Evolutionary conservation across 2,113 vertebrate genomes (phyloP), one percentile per base, ranked within the genome.

Genomic region (Zosterops borbonicus): DNA sequence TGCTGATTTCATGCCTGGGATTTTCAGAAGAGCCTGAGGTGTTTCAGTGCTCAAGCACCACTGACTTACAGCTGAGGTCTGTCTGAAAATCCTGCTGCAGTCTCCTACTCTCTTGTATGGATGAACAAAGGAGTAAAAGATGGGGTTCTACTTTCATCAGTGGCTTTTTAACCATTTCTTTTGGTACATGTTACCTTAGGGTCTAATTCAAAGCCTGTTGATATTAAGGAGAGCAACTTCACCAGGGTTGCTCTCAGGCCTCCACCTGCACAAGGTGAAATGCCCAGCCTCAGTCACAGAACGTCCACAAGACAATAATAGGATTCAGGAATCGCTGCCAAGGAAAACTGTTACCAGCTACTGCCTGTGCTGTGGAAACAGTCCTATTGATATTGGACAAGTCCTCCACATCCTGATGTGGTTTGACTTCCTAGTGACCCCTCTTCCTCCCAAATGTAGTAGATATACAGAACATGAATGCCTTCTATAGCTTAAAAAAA

Each of bases 331-430:
- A 77, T 11, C 87, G 73, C 74, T 92, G 83, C 90, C 90, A 91
- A 78, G 80, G 86, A 94, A 81, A 93, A 92, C 73, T 71, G 69
- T 64, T 58, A 82, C 73, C 62, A 75, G 53, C 80, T 92, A 78
- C 84, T 97, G 93, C 97, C 97, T 95, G 47, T 64, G 68, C 74
- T 97, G 95, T 97, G 97, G 97, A 98, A 98, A 98, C 97, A 98
- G 95, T 96, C 95, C 98, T 98, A 96, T 39, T 94, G 88, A 79
- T 94, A 89, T 20, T 73, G 92, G 87, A 65, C 80, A 95, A 89
- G 75, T 90, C 92, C 70, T 93, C 86, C 95, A 96, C 79, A 97
- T 96, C 90, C 95, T 80, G 92, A 96, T 95, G 84, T 91, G 94
- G 92, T 89, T 56, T 95, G 82, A 97, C 89, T 94, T 90, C 58